phyloP scores from a whole-genome alignment of 1,140 invertebrate genomes.

The Drosophila albomicans region DNA sequence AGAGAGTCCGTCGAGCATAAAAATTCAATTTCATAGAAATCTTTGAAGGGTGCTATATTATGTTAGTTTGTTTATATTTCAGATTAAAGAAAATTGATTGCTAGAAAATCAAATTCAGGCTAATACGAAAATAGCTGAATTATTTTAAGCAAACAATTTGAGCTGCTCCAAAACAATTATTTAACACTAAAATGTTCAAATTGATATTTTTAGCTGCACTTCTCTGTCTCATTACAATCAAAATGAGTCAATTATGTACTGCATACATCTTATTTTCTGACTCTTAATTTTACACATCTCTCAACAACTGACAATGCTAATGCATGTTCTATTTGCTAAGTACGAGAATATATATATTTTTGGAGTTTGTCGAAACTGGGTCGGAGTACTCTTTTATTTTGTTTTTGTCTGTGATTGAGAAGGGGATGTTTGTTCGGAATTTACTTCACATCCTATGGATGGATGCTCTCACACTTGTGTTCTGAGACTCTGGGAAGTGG shows the following conservation, averaged over 20 bases:
- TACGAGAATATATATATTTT: constrained; percentile 9
- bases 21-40: too few relatives aligned
- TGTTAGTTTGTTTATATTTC: too few relatives aligned
- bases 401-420: neutral
- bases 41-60: too few relatives aligned
- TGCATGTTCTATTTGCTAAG: constrained; percentile 2
- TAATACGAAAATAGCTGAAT: too few relatives aligned
- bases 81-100: too few relatives aligned
- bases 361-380: constrained; percentile 9
- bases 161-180: too few relatives aligned
- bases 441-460: constrained; percentile 48
- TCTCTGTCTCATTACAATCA: too few relatives aligned
- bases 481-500: constrained; percentile 43
- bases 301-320: constrained; percentile 1
- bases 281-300: constrained; percentile 3
- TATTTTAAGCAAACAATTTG: too few relatives aligned
- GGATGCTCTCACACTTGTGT: constrained; percentile 8
- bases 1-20: too few relatives aligned
- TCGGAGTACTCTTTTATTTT: constrained; percentile 17
- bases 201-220: too few relatives aligned
- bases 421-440: constrained; percentile 47
- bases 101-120: too few relatives aligned
- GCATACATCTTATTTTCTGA: constrained; percentile 13
- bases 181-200: too few relatives aligned
- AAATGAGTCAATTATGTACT: neutral